Percentiles rank a stretch among this genome's conserved stretches.
These are phyloP conservation scores for Acheta domesticus DNA, from an alignment of 2,888 invertebrate genomes.

Conservation along the genomic window DNA sequence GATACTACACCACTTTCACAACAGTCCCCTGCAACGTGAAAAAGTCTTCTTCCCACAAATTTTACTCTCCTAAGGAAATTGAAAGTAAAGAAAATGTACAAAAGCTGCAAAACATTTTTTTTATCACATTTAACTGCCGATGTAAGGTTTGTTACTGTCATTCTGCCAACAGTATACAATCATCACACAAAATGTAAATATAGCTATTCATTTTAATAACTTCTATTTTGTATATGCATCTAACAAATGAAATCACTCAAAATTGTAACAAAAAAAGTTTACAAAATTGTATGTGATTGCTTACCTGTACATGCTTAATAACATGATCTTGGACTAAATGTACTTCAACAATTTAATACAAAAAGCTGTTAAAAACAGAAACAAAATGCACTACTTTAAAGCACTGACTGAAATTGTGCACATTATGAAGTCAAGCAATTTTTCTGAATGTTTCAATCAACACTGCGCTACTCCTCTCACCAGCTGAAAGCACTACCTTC, in stretches of 20 bases:
- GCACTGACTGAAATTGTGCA: too few species aligned
- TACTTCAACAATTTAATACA: too few species aligned
- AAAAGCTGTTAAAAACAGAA: too few species aligned
- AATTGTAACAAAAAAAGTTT: neutral
- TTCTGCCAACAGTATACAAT: neutral
- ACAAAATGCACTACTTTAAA: too few species aligned
- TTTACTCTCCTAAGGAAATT: neutral
- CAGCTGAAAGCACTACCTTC: too few species aligned
- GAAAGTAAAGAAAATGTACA: neutral
- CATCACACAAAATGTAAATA: neutral
- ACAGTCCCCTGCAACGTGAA: slow-evolving; percentile 1
- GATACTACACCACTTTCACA: neutral
- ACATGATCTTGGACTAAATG: too few species aligned
- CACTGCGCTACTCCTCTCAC: too few species aligned
- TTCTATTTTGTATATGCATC: neutral
- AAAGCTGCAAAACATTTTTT: neutral
- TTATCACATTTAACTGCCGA: neutral
- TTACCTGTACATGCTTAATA: too few species aligned
- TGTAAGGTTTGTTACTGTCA: neutral
- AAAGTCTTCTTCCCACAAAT: neutral
- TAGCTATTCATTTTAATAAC: neutral
- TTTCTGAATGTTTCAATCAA: too few species aligned
- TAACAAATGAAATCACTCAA: neutral
- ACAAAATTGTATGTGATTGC: neutral
- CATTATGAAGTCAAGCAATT: too few species aligned